These are phyloP conservation scores for Eulemur coronatus DNA, from an alignment of 2,797 vertebrate species.

Conservation along the genomic window DNA sequence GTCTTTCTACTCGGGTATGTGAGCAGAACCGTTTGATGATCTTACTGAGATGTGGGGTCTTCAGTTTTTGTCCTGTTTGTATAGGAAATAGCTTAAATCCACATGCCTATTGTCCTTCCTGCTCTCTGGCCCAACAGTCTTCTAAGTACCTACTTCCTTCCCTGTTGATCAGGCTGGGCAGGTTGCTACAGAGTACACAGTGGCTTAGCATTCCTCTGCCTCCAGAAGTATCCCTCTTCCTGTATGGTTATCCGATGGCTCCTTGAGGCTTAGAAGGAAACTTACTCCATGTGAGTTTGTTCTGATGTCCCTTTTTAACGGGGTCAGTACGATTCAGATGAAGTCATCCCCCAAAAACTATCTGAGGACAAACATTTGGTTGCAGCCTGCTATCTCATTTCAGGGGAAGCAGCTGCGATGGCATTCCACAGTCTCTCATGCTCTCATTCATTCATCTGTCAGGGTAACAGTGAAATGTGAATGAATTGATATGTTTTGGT, in stretches of 20 bases:
- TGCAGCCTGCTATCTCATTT: neutral
- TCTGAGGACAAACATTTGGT: neutral
- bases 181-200: neutral
- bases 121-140: neutral
- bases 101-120: neutral
- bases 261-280: neutral
- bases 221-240: neutral
- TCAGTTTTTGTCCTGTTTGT: neutral
- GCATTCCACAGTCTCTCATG: neutral
- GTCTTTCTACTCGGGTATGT: neutral
- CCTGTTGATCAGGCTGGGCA: neutral
- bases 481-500: neutral
- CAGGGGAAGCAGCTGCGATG: neutral
- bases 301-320: neutral
- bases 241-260: neutral
- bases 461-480: neutral
- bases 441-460: neutral
- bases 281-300: neutral
- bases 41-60: neutral
- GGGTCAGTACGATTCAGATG: neutral
- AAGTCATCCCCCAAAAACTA: neutral
- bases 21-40: neutral
- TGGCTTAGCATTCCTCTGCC: neutral
- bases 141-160: neutral
- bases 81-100: neutral